Evolutionary conservation across 2,888 invertebrate genomes (phyloP), one percentile per base, ranked within the genome.

Genomic region (Epistrophella euchroma): DNA sequence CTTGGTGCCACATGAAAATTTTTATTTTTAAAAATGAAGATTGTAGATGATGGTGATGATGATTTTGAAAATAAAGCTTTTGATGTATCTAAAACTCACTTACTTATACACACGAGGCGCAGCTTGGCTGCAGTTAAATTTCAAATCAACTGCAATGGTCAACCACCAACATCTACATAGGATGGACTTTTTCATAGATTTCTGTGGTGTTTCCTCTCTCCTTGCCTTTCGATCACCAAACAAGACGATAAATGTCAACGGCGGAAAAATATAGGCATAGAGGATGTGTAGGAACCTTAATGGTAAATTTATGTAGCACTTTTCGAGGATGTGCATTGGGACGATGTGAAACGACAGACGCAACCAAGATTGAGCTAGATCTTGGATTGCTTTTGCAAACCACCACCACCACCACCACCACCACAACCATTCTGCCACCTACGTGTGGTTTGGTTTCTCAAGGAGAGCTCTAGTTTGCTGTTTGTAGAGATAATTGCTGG

Each of bases 301-400:
- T 87, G 87, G 87, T 78, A 83, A 87, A 87, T 87, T 87, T 87
- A 87, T 87, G 86, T 87, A 82, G 82, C 86, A 87, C 78, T 79
- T 81, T 86, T 77, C 64, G 78, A 86, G 86, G 77, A 86, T 81
- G 77, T 86, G 71, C 77, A 72, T 72, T 58, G 11, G 76, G 72
- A 64, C 55, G 76, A 68, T 22, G 85, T 75, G 60, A 66, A 35
- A 22, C 50, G 68, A 52, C 68, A 37, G 37, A 52, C 66, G 32
- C 47, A 50, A 32, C 17, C 15, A 25, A 71, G 72, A 66, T 68
- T 56, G 47, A 58, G 68, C 50, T 45, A 56, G 72, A 70, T 62
- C 35, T 43, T 19, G 62, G 70, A 19, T 66, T 66, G 50, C 70
- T 50, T 17, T 52, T 60, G 6, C 2, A 13, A 22, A 15, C 15